Percentiles rank a stretch among this genome's conserved stretches.
These are phyloP conservation scores for Trichogramma evanescens DNA, from an alignment of 2,888 invertebrate genomes.

Conservation along the genomic window DNA sequence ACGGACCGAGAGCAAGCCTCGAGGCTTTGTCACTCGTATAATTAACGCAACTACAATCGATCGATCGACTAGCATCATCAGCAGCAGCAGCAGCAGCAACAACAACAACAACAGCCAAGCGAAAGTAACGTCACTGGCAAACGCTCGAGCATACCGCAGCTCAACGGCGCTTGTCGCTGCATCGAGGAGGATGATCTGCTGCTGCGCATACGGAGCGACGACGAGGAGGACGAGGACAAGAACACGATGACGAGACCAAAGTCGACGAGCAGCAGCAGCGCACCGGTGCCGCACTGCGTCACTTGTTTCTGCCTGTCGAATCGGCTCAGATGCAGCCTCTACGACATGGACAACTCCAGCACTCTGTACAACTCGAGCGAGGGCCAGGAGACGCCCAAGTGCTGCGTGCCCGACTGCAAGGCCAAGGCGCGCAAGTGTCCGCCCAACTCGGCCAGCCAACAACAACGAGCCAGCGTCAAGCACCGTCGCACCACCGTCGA, in stretches of 20 bases:
- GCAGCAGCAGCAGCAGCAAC: neutral
- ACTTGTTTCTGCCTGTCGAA: conserved; percentile 14
- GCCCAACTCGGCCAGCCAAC: neutral
- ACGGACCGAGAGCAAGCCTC: neutral
- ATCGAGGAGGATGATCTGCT: neutral
- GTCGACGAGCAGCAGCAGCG: neutral
- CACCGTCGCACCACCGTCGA: conserved; percentile 3
- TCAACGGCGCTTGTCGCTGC: no score
- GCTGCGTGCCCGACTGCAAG: neutral
- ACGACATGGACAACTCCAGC: no score
- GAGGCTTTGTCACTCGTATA: neutral
- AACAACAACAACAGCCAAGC: neutral
- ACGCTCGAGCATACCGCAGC: no score
- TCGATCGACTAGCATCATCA: neutral
- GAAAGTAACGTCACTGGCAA: neutral
- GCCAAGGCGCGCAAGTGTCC: neutral
- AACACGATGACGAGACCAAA: no score
- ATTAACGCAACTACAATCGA: no score
- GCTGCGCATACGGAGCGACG: neutral
- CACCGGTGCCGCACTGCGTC: conserved; percentile 11
- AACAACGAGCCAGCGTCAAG: neutral
- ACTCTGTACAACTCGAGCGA: no score
- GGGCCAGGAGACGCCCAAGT: neutral
- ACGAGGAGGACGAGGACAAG: neutral
- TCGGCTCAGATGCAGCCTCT: neutral